Base-by-base conservation (phyloP, 2,888 invertebrate species). In the Coleophora flavipennella region DNA sequence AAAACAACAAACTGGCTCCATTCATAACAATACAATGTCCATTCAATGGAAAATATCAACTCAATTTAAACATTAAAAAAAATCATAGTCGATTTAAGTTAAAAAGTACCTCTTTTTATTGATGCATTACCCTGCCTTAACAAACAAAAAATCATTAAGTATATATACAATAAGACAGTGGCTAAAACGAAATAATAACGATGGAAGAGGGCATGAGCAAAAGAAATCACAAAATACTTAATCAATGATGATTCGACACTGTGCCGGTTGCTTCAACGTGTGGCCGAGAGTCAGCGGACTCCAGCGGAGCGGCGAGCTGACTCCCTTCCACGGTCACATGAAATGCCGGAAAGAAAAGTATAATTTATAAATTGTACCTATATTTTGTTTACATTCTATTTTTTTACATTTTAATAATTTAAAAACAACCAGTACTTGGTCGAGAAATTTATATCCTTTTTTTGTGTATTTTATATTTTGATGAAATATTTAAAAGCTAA, bases 381-480 rank as follows among this genome's bases (percentile, higher is more conserved):
- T 81, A 81, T 71, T 81, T 83, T 79, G 77, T 81, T 80, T 83
- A 83, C 80, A 83, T 66, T 71, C 84, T 83, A 83, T 83, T 84
- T 84, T 84, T 84, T 84, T 83, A 83, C 80, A 81, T 84, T 83
- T 84, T 84, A 84, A 84, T 84, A 84, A 84, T 84, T 84, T 84
- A 84, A 84, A 80, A 81, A 83, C 83, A 83, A 84, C 84, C 83
- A 84, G 78, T 78, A 77, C 71, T 81, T 77, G 84, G 84, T 83
- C 80, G 84, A 77, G 74, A 81, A 81, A 79, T 83, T 84, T 81
- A 81, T 81, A 80, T 81, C 77, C 80, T 80, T 83, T 80, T 84
- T 83, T 83, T 83, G 83, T 81, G 77, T 83, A 83, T 84, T 83
- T 83, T 84, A 83, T 83, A 79, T 81, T 84, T 83, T 84, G 78